Evolutionary conservation across 1,140 invertebrate species (phyloP).

Genomic region (Orchestia grillus): DNA sequence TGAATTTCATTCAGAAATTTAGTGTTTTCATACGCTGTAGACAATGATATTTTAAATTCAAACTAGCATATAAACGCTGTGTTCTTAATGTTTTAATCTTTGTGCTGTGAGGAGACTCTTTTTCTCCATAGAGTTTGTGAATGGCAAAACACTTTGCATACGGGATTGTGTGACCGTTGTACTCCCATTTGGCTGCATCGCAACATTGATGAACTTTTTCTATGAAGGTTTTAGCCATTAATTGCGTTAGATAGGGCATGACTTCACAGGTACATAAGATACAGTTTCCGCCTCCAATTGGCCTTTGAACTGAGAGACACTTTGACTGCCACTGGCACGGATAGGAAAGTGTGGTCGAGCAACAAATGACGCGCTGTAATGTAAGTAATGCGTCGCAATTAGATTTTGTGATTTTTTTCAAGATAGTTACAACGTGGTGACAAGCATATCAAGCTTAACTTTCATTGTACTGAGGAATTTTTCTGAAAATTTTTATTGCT

Average conservation of each 20-base stretch:
- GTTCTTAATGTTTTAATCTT: background rate
- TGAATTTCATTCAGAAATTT: background rate
- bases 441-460: no score
- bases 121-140: background rate
- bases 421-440: background rate
- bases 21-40: background rate
- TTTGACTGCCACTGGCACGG: background rate
- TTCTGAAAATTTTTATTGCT: no score
- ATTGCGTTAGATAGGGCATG: background rate
- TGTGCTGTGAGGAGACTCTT: background rate
- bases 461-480: no score
- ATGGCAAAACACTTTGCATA: background rate
- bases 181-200: background rate
- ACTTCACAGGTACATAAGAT: background rate
- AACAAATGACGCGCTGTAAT: background rate
- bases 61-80: background rate
- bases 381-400: background rate
- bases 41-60: background rate
- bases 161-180: background rate
- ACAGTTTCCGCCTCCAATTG: background rate
- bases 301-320: background rate
- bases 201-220: background rate
- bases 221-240: background rate
- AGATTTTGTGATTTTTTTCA: background rate
- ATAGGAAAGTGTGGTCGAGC: background rate